Percentiles rank a stretch among this genome's conserved stretches.
phyloP scores from a whole-genome alignment of 2,888 invertebrate genomes.

The Nymphalis polychloros region DNA sequence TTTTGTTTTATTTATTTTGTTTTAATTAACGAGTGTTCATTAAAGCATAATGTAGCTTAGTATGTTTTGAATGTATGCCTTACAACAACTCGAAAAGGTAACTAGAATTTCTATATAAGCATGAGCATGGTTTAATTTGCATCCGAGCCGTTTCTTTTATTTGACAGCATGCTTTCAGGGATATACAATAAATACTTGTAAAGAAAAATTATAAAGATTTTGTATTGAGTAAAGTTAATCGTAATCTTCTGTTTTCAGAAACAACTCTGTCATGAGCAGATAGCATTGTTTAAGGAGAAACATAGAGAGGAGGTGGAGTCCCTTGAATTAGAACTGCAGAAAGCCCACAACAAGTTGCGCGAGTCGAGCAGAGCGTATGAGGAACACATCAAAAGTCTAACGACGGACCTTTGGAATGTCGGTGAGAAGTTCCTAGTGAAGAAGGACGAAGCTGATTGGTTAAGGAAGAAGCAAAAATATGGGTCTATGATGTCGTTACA shows the following conservation, averaged over 20 bases:
- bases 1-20: constrained; percentile 71
- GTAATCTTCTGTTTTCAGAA: constrained; percentile 65
- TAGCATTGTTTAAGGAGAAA: constrained; percentile 73
- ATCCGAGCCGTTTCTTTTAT: constrained; percentile 36
- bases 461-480: constrained; percentile 63
- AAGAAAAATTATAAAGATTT: not conserved
- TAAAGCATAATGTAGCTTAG: constrained; percentile 47
- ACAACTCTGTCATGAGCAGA: constrained; percentile 84
- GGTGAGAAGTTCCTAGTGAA: constrained; percentile 83
- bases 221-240: constrained; percentile 4
- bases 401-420: constrained; percentile 82
- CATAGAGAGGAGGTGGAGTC: constrained; percentile 77
- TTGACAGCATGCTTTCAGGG: constrained; percentile 3
- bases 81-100: constrained; percentile 53
- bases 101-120: constrained; percentile 47
- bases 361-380: constrained; percentile 64
- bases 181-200: not conserved
- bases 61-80: constrained; percentile 45
- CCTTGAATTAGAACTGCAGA: constrained; percentile 75
- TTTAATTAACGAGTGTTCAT: constrained; percentile 52
- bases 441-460: constrained; percentile 80
- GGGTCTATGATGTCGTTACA: constrained; percentile 75
- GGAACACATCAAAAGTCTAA: constrained; percentile 70
- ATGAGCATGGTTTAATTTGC: constrained; percentile 38
- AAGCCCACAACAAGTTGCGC: constrained; percentile 76